A percentile compares a stretch with the other conserved stretches of the same genome.
phyloP scores from a whole-genome alignment of 2,797 vertebrate genomes.

The Leptodactylus fallax region DNA sequence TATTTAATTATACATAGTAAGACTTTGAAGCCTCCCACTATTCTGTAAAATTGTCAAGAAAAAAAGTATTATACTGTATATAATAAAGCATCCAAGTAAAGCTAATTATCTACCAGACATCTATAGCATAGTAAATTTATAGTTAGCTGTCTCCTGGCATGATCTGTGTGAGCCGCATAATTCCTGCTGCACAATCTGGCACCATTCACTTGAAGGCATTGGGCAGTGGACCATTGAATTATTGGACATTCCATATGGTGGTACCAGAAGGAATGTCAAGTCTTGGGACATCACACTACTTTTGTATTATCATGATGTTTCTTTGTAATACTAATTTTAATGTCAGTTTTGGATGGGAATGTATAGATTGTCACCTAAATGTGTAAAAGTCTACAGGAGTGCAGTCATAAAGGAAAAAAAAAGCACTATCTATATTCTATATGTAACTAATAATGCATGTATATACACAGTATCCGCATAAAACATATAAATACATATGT shows the following conservation, averaged over 20 bases:
- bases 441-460: not conserved
- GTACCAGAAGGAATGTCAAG: conserved; percentile 7
- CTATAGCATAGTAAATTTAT: conserved; percentile 22
- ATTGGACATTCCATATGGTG: conserved; percentile 24
- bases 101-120: conserved; percentile 8
- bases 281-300: conserved; percentile 24
- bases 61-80: not conserved
- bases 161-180: not conserved
- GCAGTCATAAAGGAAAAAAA: not conserved
- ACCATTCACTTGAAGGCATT: conserved; percentile 29
- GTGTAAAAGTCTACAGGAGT: not conserved
- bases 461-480: too few relatives aligned
- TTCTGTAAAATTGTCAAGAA: not conserved
- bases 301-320: not conserved
- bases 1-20: too few relatives aligned
- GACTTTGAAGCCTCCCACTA: not conserved
- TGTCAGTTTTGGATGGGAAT: not conserved
- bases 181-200: conserved; percentile 13
- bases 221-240: conserved; percentile 30
- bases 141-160: not conserved
- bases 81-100: not conserved
- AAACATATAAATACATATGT: too few relatives aligned
- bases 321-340: not conserved
- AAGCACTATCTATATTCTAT: not conserved
- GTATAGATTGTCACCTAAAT: not conserved